Percentiles rank a stretch among this genome's conserved stretches.
phyloP scores from a whole-genome alignment of 2,797 vertebrate genomes.

The Psittacula echo region DNA sequence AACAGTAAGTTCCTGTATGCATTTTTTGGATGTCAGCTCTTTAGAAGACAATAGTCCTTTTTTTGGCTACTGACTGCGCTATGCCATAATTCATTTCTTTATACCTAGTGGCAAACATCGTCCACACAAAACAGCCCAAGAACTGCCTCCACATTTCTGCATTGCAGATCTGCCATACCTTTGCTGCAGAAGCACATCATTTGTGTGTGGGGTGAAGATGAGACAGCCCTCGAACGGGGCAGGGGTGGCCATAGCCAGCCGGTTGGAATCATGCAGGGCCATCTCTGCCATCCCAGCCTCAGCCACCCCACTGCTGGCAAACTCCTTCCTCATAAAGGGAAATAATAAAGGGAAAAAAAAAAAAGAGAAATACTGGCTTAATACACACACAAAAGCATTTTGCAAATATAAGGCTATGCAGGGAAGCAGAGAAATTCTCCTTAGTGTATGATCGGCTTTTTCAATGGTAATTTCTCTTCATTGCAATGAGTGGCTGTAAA shows the following conservation, averaged over 20 bases:
- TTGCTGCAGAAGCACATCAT: slow-evolving; percentile 29
- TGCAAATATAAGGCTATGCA: slow-evolving; percentile 45
- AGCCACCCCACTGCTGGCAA: slow-evolving; percentile 66
- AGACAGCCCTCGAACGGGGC: slow-evolving; percentile 70
- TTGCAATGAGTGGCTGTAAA: slow-evolving; percentile 58
- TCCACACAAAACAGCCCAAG: background rate
- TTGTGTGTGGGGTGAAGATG: slow-evolving; percentile 14
- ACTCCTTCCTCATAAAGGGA: slow-evolving; percentile 27
- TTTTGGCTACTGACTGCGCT: background rate
- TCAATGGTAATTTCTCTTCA: slow-evolving; percentile 67
- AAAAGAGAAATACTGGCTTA: background rate
- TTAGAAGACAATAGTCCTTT: background rate
- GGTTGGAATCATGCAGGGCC: slow-evolving; percentile 74
- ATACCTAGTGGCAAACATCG: background rate
- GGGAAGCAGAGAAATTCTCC: slow-evolving; percentile 47
- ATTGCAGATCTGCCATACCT: background rate
- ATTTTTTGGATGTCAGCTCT: background rate
- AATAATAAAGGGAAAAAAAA: background rate
- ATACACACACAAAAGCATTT: slow-evolving; percentile 32
- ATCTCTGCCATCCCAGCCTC: slow-evolving; percentile 77
- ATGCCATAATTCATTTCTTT: background rate
- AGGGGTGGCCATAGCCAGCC: slow-evolving; percentile 79
- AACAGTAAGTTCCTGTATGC: background rate
- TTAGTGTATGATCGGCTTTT: slow-evolving; percentile 44
- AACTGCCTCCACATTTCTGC: background rate